Percentiles rank a stretch among this genome's conserved stretches.
These are phyloP conservation scores for Zingel zingel DNA, from an alignment of 2,113 vertebrate genomes.

Conservation along the genomic window DNA sequence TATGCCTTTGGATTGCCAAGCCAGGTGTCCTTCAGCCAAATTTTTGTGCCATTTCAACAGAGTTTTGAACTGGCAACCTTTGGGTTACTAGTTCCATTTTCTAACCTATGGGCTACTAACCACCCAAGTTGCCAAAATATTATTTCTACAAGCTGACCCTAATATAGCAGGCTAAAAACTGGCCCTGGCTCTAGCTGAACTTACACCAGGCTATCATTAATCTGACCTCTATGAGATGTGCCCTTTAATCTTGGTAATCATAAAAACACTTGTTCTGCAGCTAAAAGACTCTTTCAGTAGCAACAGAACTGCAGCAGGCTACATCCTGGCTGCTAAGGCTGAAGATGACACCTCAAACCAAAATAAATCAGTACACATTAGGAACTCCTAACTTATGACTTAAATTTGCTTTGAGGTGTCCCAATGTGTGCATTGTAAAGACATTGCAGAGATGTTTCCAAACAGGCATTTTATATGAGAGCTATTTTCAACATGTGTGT, in stretches of 20 bases:
- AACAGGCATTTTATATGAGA: background rate
- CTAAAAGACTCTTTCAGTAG: conserved; percentile 17
- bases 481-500: conserved; percentile 26
- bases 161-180: no score
- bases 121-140: no score
- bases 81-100: no score
- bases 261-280: conserved; percentile 71
- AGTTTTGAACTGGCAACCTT: no score
- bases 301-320: conserved; percentile 14
- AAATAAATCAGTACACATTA: background rate
- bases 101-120: no score
- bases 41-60: no score
- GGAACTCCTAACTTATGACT: background rate
- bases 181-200: conserved; percentile 33
- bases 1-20: no score
- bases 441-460: conserved; percentile 7
- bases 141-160: no score
- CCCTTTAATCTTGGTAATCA: conserved; percentile 70
- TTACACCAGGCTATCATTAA: conserved; percentile 55
- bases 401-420: background rate
- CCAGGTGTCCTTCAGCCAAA: no score
- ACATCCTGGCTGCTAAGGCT: conserved; percentile 6
- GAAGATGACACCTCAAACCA: background rate
- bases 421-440: background rate
- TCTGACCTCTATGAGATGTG: conserved; percentile 54